Percentiles rank a stretch among this genome's conserved stretches.
phyloP scores from a whole-genome alignment of 2,888 invertebrate genomes.

The Agrotis clavis region DNA sequence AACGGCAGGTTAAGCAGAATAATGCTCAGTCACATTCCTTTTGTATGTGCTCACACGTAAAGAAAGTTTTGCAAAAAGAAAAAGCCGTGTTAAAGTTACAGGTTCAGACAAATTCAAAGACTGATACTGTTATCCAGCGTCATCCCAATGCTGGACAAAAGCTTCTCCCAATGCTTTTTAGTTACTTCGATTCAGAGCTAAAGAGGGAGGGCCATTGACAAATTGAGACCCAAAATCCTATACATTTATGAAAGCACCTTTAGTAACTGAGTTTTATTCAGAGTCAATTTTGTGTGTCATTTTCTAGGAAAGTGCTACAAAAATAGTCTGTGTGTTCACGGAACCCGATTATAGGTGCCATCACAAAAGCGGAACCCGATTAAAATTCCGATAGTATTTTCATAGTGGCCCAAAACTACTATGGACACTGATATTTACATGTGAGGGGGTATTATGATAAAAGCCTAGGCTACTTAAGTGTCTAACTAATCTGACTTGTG shows the following conservation, averaged over 20 bases:
- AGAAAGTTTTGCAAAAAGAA: neutral
- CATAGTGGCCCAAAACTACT: neutral
- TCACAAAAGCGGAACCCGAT: slow-evolving; percentile 37
- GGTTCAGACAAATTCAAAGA: neutral
- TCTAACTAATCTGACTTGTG: neutral
- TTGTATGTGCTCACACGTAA: neutral
- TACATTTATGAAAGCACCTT: neutral
- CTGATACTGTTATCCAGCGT: too few species aligned
- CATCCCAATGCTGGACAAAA: too few species aligned
- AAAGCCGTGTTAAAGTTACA: neutral
- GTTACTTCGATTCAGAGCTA: too few species aligned
- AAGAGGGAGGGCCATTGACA: too few species aligned
- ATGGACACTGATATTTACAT: neutral
- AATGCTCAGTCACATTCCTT: neutral
- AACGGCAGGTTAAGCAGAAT: too few species aligned
- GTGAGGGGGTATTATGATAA: neutral
- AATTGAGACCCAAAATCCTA: neutral
- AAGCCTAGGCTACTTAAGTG: neutral
- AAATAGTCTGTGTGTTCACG: slow-evolving; percentile 19
- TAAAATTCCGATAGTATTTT: slow-evolving; percentile 29
- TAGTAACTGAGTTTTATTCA: neutral
- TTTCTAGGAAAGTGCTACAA: slow-evolving; percentile 22
- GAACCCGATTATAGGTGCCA: slow-evolving; percentile 35
- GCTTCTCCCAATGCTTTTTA: too few species aligned
- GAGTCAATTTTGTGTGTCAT: neutral